A percentile compares a stretch with the other conserved stretches of the same genome.
Evolutionary conservation across 2,797 vertebrate genomes (phyloP).

Genomic region (Microchirus variegatus): DNA sequence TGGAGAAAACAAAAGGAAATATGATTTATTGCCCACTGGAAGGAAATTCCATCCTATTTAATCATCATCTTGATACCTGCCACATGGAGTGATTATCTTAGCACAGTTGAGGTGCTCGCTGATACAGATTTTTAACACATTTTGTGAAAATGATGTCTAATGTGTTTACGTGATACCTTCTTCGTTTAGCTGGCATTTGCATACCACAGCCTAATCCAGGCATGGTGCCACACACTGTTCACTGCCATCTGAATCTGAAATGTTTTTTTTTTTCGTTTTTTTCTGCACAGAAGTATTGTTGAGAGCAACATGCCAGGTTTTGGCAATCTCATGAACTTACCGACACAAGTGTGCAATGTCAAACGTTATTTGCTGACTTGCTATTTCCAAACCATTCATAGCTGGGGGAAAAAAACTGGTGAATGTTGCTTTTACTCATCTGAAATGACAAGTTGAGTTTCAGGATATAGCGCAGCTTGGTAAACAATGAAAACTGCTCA

Average conservation of each 20-base stretch:
- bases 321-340: neutral
- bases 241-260: conserved; percentile 10
- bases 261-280: neutral
- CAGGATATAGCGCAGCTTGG: neutral
- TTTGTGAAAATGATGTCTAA: too few species aligned
- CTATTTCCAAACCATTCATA: neutral
- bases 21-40: too few species aligned
- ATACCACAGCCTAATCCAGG: conserved; percentile 13
- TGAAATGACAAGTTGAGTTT: neutral
- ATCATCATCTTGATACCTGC: too few species aligned
- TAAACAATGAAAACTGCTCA: neutral
- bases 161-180: conserved; percentile 1
- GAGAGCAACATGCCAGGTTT: neutral
- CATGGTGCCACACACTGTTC: conserved; percentile 30
- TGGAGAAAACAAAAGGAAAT: too few species aligned
- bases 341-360: neutral
- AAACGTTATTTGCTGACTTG: neutral
- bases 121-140: too few species aligned
- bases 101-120: too few species aligned
- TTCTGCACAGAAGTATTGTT: conserved; percentile 12
- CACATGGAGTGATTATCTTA: too few species aligned
- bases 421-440: neutral
- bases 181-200: conserved; percentile 11
- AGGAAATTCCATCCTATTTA: too few species aligned
- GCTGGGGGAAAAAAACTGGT: neutral